Conservation (phyloP, 2,888 invertebrate genomes). For the Luperina testacea region DNA sequence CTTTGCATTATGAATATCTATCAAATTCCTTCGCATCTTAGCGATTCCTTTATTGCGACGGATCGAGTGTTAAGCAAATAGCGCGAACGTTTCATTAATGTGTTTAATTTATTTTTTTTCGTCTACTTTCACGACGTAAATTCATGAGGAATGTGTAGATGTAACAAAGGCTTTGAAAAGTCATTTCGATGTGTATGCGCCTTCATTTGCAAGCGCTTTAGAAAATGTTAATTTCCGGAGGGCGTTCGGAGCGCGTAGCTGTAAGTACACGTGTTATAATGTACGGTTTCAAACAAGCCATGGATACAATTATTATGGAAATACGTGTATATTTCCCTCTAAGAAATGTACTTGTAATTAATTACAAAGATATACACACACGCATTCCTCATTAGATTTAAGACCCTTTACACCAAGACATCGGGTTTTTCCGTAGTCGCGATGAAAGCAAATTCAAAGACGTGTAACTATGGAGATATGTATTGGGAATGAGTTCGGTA, state of each 20-base stretch:
- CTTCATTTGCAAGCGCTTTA: constrained; percentile 82
- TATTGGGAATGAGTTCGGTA: constrained; percentile 5
- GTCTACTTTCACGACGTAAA: constrained; percentile 62
- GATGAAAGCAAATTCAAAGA: constrained; percentile 11
- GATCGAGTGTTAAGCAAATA: constrained; percentile 80
- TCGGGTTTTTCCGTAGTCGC: not conserved
- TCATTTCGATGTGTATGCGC: constrained; percentile 78
- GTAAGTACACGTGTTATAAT: constrained; percentile 59
- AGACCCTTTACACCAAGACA: constrained; percentile 19
- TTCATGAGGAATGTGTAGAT: constrained; percentile 71
- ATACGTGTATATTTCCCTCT: constrained; percentile 55
- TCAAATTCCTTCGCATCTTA: constrained; percentile 79
- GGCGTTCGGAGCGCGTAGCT: constrained; percentile 65
- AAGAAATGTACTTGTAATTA: constrained; percentile 49
- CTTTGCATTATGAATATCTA: constrained; percentile 87
- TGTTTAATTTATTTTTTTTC: constrained; percentile 72
- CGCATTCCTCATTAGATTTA: constrained; percentile 50
- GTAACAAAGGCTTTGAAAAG: constrained; percentile 78
- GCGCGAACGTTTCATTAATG: constrained; percentile 76
- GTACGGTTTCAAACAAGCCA: constrained; percentile 58
- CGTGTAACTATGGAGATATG: constrained; percentile 7
- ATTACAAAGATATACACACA: constrained; percentile 40
- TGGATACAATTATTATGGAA: constrained; percentile 59
- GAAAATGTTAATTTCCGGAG: constrained; percentile 84
- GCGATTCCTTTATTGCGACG: constrained; percentile 80